Evolutionary conservation across 2,113 vertebrate genomes (phyloP), one percentile per base, ranked within the genome.

Genomic region (Numenius arquata): DNA sequence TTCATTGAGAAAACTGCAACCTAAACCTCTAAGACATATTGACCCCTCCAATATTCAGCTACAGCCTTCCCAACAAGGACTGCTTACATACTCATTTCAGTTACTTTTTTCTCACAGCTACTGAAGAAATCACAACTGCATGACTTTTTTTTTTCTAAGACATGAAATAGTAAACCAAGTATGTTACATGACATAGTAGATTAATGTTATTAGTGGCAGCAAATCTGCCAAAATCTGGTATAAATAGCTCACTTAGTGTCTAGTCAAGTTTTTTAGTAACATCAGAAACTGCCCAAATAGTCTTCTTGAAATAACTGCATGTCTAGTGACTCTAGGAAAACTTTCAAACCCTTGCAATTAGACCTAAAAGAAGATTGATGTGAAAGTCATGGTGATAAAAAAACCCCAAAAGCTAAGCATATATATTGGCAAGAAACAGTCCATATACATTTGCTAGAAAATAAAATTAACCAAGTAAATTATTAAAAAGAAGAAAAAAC

Each of bases 101-200:
- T 79, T 80, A 65, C 59, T 80, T 41, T 61, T 93, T 92, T 84
- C 72, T 92, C 59, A 89, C 68, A 84, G 36, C n/a, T 80, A 73
- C 61, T 45, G 36, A 83, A 66, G 40, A 84, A 90, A 90, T 92
- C 8, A 73, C 38, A 90, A 41, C 52, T 29, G 38, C 22, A 32
- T 18, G 34, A 65, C 65, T 52, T n/a, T 23, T 50, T 81, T 41
- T 92, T 80, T 88, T 11, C 34, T 56, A 48, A 80, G 53, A 70
- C 29, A 77, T 14, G 12, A 70, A 90, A 62, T 52, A 86, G 59
- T 80, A 84, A 94, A 96, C 48, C 76, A 92, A 93, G 47, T 70
- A 83, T 77, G 52, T 58, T 73, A 53, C 41, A 67, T 4, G 27
- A 48, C 29, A 65, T 12, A 77, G 40, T 59, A 89, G 80, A 72